These are phyloP conservation scores for Anomalospiza imberbis DNA, from an alignment of 2,797 vertebrate genomes.

Conservation along the genomic window DNA sequence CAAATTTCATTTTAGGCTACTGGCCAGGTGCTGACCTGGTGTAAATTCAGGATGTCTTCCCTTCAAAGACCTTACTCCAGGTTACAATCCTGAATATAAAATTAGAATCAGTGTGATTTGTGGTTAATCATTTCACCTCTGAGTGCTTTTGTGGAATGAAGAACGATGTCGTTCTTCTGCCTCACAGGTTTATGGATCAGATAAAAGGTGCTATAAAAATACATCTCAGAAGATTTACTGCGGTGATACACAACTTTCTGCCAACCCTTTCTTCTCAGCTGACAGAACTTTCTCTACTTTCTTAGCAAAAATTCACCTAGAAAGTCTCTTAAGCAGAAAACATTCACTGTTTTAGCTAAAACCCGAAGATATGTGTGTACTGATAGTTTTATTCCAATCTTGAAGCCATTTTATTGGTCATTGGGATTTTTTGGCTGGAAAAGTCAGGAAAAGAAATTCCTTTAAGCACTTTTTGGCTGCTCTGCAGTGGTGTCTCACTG, in stretches of 20 bases:
- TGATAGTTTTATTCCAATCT: background rate
- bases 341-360: background rate
- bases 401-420: background rate
- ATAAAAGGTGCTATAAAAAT: slow-evolving; percentile 41
- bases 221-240: slow-evolving; percentile 28
- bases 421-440: background rate
- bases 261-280: background rate
- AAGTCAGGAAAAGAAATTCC: background rate
- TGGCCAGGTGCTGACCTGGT: background rate
- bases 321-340: background rate
- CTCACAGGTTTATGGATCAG: background rate
- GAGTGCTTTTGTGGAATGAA: background rate
- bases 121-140: background rate
- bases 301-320: background rate
- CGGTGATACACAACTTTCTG: background rate
- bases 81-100: background rate
- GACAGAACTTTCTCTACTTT: background rate
- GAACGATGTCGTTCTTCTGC: background rate
- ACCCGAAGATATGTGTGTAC: background rate
- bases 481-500: background rate
- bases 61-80: background rate
- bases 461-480: background rate
- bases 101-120: background rate
- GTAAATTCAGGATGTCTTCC: background rate
- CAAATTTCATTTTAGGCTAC: background rate